Percentiles rank a stretch among this genome's conserved stretches.
phyloP scores from a whole-genome alignment of 2,113 vertebrate species.

The Pipra filicauda region DNA sequence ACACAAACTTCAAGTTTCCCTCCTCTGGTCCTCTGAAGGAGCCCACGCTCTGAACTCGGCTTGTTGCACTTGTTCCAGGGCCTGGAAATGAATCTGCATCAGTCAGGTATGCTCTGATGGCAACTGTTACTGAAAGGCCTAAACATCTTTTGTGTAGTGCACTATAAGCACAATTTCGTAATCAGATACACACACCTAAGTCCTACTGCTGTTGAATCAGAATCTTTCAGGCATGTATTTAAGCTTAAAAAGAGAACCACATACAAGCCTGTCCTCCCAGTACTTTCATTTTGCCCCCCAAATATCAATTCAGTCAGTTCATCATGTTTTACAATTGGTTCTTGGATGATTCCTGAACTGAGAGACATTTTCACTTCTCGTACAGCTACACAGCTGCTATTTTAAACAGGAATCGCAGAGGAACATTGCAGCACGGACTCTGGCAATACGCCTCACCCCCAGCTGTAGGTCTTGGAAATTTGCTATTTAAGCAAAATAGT shows the following conservation, averaged over 20 bases:
- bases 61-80: background rate
- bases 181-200: background rate
- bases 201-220: background rate
- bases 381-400: slow-evolving; percentile 51
- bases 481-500: slow-evolving; percentile 29
- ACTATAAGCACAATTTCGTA: background rate
- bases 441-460: slow-evolving; percentile 28
- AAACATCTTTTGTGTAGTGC: background rate
- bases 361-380: slow-evolving; percentile 9
- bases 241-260: background rate
- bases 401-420: background rate
- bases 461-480: slow-evolving; percentile 27
- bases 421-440: background rate
- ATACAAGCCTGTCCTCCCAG: background rate
- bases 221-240: background rate
- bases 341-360: slow-evolving; percentile 45
- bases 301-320: background rate
- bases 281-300: background rate
- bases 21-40: background rate
- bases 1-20: background rate
- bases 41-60: background rate
- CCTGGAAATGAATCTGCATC: background rate
- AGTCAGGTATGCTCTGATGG: background rate
- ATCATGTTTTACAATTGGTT: background rate
- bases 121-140: background rate